A percentile compares a stretch with the other conserved stretches of the same genome.
These are phyloP conservation scores for Luffia ferchaultella DNA, from an alignment of 2,888 invertebrate species.

Conservation along the genomic window DNA sequence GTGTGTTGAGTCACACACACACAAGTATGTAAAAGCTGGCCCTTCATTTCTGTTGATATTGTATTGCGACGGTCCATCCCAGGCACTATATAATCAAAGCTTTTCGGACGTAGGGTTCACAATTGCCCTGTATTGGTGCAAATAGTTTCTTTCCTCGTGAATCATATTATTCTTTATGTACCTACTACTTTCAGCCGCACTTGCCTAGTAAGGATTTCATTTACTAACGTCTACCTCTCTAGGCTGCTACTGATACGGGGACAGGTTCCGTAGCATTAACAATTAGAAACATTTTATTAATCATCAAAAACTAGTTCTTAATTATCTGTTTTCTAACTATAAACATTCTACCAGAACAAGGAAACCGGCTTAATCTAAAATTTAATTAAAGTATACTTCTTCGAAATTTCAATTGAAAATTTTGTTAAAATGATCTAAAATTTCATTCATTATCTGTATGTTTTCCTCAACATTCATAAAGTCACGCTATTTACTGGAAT, in stretches of 20 bases:
- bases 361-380: too few relatives aligned
- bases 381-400: too few relatives aligned
- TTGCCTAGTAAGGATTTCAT: background rate
- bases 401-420: too few relatives aligned
- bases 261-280: background rate
- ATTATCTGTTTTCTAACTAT: background rate
- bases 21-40: too few relatives aligned
- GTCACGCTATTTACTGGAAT: too few relatives aligned
- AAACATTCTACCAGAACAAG: background rate
- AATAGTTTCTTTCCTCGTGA: slow-evolving; percentile 13
- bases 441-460: too few relatives aligned
- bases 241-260: background rate
- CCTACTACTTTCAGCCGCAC: background rate
- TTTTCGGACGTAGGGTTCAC: background rate
- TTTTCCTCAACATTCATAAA: too few relatives aligned
- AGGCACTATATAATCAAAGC: background rate
- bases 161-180: background rate
- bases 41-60: too few relatives aligned
- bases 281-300: background rate
- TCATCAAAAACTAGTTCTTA: background rate
- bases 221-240: background rate
- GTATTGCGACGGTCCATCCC: slow-evolving; percentile 7
- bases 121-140: slow-evolving; percentile 33
- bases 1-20: too few relatives aligned
- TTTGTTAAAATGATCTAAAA: too few relatives aligned